phyloP scores from a whole-genome alignment of 2,113 vertebrate genomes.

The Morone saxatilis region DNA sequence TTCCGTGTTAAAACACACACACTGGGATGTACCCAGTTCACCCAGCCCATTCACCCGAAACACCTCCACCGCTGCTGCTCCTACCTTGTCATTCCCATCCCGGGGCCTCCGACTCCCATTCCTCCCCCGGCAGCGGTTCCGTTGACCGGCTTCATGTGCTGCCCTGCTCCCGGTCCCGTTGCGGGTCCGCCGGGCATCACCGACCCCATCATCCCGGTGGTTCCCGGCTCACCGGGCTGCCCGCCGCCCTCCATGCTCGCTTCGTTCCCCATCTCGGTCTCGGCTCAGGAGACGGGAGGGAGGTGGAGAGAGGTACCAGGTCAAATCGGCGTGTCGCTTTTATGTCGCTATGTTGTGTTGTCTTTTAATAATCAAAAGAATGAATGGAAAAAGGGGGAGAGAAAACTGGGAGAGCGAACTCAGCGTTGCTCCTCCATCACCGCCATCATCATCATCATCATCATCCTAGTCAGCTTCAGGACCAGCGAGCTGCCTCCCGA shows the following conservation, averaged over 20 bases:
- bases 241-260: conserved; percentile 87
- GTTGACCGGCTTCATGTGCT: conserved; percentile 85
- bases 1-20: conserved; percentile 39
- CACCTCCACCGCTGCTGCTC: conserved; percentile 22
- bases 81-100: conserved; percentile 83
- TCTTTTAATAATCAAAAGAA: conserved; percentile 24
- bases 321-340: conserved; percentile 49
- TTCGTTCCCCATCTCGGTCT: conserved; percentile 87
- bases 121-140: conserved; percentile 84
- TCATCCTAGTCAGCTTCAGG: conserved; percentile 76
- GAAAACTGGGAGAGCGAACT: conserved; percentile 71
- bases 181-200: conserved; percentile 76
- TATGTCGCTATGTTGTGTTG: conserved; percentile 25
- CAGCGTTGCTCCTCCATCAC: conserved; percentile 83
- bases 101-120: conserved; percentile 79
- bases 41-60: conserved; percentile 19
- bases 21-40: conserved; percentile 28
- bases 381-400: conserved; percentile 41
- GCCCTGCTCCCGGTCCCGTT: conserved; percentile 76
- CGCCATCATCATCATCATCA: conserved; percentile 81
- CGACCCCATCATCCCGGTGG: conserved; percentile 77
- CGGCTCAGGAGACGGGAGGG: conserved; percentile 71
- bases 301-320: conserved; percentile 48
- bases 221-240: conserved; percentile 79
- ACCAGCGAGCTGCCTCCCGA: conserved; percentile 73